These are phyloP conservation scores for Phocides pigmalion DNA, from an alignment of 1,140 invertebrate species.

Conservation along the genomic window DNA sequence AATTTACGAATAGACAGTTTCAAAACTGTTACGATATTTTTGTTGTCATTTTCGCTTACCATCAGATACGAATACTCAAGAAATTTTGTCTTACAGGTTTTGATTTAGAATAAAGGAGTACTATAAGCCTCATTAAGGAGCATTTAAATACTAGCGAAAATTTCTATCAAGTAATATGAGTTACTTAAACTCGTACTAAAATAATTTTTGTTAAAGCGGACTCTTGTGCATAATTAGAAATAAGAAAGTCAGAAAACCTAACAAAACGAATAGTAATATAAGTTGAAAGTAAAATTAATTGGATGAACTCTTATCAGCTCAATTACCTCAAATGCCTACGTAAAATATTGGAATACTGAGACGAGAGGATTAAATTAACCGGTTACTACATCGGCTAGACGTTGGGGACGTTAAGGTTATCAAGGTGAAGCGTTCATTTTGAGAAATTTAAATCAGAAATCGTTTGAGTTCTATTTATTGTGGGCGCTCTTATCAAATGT, in stretches of 20 bases:
- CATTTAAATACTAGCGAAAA: no score
- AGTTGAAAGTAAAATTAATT: conserved; percentile 1
- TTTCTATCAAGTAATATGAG: no score
- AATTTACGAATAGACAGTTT: not conserved
- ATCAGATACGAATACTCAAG: no score
- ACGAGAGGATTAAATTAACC: conserved; percentile 43
- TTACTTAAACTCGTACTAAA: no score
- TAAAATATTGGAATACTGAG: conserved; percentile 48
- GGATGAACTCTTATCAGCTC: conserved; percentile 33
- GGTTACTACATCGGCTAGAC: conserved; percentile 43
- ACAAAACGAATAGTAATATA: not conserved
- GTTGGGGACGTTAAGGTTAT: conserved; percentile 57
- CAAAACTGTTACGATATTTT: not conserved
- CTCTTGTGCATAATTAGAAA: not conserved
- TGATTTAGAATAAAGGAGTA: no score
- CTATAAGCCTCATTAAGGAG: no score
- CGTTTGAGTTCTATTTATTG: conserved; percentile 63
- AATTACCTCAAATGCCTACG: conserved; percentile 41
- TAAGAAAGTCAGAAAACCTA: not conserved
- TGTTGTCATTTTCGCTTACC: no score
- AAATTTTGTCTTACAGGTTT: no score
- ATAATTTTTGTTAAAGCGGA: no score
- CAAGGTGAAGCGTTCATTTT: conserved; percentile 49
- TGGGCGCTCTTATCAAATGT: conserved; percentile 52
- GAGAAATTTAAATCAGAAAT: conserved; percentile 65